Percentiles rank a stretch among this genome's conserved stretches.
phyloP scores from a whole-genome alignment of 2,888 invertebrate genomes.

The Limnephilus lunatus region DNA sequence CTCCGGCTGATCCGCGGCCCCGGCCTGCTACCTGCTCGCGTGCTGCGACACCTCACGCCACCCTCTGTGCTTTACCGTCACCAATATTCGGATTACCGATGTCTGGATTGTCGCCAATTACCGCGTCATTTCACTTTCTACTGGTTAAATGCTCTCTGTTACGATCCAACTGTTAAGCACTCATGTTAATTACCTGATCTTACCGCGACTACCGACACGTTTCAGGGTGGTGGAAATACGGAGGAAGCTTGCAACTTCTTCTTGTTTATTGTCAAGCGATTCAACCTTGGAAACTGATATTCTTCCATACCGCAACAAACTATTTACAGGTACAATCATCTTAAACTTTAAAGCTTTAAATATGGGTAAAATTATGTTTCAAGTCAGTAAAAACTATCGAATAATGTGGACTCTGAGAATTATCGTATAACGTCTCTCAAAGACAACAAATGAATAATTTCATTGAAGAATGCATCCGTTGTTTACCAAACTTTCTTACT shows the following conservation, averaged over 20 bases:
- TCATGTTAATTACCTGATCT: background rate
- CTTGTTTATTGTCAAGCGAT: background rate
- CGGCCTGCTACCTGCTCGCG: background rate
- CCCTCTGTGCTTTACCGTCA: constrained; percentile 1
- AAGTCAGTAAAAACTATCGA: no score
- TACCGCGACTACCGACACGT: background rate
- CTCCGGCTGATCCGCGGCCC: background rate
- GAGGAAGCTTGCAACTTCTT: background rate
- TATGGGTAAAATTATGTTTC: no score
- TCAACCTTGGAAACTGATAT: no score
- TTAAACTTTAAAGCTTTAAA: no score
- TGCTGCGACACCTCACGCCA: background rate
- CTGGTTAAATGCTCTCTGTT: constrained; percentile 20
- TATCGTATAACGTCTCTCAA: no score
- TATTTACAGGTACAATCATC: no score
- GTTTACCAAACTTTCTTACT: no score
- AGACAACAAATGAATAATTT: no score
- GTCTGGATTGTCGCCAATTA: background rate
- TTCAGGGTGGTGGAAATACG: background rate
- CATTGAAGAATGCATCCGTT: no score
- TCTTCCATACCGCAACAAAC: no score
- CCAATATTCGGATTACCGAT: constrained; percentile 14
- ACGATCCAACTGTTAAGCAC: background rate
- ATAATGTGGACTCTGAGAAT: no score
- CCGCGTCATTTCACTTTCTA: constrained; percentile 32